Evolutionary conservation across 2,888 invertebrate species (phyloP), one percentile per base, ranked within the genome.

Genomic region (Andrena hattorfiana): DNA sequence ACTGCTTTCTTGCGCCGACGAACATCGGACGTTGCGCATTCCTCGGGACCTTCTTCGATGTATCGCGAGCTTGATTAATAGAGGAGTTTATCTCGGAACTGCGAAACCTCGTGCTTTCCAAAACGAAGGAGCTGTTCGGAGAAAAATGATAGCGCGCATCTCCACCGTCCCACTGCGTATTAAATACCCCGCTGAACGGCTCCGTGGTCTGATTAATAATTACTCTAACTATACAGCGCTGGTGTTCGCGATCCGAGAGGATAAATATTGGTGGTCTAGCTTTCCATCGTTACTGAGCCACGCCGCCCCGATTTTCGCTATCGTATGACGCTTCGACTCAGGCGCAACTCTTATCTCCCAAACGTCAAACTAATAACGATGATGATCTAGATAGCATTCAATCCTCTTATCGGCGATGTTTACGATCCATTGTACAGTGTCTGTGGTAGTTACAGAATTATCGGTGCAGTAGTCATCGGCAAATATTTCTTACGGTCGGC

Each of bases 351-450:
- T 70, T 69, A 49, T 60, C 54, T 49, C 26, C 71, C 51, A 49
- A 80, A 77, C 71, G 71, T 71, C 80, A 77, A 51, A 62, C 56
- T 59, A 59, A 56, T 26, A 42, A 26, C 56, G 80, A 80, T 67
- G 67, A 67, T 13, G 42, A 77, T 80, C 67, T 71, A 10, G 30
- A 62, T n/a, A 20, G 48, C 32, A 71, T 67, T 28, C 4, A 68
- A 35, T 60, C 28, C 54, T 30, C 56, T 66, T 56, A 56, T 56
- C 56, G 35, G 26, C 30, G 60, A 26, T 62, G 70, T 77, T 77
- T 70, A 23, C 32, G 26, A 56, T 70, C 56, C 42, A 35, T 69
- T 48, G 26, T 42, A 20, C 23, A 2, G 8, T 77, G 63, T 78
- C 49, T 64, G 35, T 10, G 28, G 56, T 56, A 54, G 42, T 49